A percentile compares a stretch with the other conserved stretches of the same genome.
Evolutionary conservation across 2,797 vertebrate genomes (phyloP).

Genomic region (Galaxias olidus): DNA sequence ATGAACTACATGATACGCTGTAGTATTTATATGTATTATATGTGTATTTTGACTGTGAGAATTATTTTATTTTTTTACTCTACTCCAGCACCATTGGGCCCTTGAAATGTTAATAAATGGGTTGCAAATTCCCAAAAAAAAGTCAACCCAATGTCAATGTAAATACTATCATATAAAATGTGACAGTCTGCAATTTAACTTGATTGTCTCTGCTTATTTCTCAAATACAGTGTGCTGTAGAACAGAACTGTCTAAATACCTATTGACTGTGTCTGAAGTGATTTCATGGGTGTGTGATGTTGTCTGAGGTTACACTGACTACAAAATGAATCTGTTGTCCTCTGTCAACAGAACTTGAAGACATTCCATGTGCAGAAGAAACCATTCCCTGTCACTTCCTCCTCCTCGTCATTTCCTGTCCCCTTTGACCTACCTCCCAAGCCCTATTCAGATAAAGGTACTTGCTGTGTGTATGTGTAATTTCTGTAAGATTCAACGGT

Average conservation of each 20-base stretch:
- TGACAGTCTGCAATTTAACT: too few relatives aligned
- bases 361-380: slow-evolving; percentile 71
- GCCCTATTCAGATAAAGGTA: slow-evolving; percentile 73
- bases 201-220: too few relatives aligned
- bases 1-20: too few relatives aligned
- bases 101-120: too few relatives aligned
- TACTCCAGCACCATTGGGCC: too few relatives aligned
- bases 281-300: background rate
- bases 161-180: too few relatives aligned
- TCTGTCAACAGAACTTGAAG: slow-evolving; percentile 68
- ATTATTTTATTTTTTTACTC: too few relatives aligned
- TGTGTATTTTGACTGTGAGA: too few relatives aligned
- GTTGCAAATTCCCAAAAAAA: too few relatives aligned
- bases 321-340: background rate
- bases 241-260: background rate
- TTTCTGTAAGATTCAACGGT: background rate
- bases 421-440: slow-evolving; percentile 80
- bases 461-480: background rate
- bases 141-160: too few relatives aligned
- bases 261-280: background rate
- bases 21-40: too few relatives aligned
- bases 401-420: slow-evolving; percentile 72
- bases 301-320: background rate
- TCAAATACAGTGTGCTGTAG: too few relatives aligned
- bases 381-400: slow-evolving; percentile 65